Evolutionary conservation across 2,113 vertebrate species (phyloP).

Genomic region (Sarotherodon lohbergeri): DNA sequence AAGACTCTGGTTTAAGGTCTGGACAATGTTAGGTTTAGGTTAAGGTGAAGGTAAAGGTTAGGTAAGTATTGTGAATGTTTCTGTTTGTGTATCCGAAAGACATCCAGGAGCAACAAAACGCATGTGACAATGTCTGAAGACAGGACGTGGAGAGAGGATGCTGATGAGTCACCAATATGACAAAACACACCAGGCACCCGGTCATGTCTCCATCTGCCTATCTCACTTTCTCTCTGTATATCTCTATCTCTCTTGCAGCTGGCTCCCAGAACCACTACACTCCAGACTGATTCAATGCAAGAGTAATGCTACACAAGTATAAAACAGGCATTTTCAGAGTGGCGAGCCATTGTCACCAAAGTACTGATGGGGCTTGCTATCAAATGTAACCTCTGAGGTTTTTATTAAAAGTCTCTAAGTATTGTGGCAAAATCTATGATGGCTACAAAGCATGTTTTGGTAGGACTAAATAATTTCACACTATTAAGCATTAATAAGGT

Average conservation of each 20-base stretch:
- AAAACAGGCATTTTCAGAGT: background rate
- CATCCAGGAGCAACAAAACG: background rate
- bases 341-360: background rate
- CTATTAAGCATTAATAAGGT: background rate
- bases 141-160: background rate
- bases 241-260: background rate
- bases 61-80: background rate
- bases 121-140: background rate
- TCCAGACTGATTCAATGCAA: background rate
- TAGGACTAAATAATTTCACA: background rate
- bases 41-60: background rate
- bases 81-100: background rate
- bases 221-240: background rate
- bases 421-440: background rate
- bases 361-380: background rate
- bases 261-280: background rate
- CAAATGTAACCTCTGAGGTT: background rate
- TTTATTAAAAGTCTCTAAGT: background rate
- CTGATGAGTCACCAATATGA: conserved; percentile 36
- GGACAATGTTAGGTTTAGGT: background rate
- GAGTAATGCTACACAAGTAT: background rate
- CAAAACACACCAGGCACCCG: background rate
- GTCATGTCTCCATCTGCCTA: background rate
- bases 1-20: background rate
- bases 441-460: background rate